Evolutionary conservation across 2,888 invertebrate species (phyloP), one percentile per base, ranked within the genome.

Genomic region (Polymixis lichenea): DNA sequence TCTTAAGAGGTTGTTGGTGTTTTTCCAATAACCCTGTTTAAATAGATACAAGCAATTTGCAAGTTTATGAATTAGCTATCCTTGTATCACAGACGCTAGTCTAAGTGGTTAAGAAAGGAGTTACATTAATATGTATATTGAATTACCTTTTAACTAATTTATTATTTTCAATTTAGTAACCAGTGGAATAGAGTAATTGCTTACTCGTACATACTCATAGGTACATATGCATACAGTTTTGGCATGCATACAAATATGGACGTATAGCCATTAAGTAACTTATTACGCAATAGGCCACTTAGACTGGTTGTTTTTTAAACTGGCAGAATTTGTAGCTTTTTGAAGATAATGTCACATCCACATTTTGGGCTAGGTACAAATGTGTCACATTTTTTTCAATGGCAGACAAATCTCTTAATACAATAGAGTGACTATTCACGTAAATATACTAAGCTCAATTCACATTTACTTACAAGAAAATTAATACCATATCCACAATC

Each of bases 1-100:
- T n/a, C n/a, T n/a, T n/a, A n/a, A n/a, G n/a, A n/a, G n/a, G n/a
- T n/a, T n/a, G n/a, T n/a, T n/a, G n/a, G n/a, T n/a, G n/a, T n/a
- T n/a, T n/a, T n/a, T n/a, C n/a, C n/a, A n/a, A n/a, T n/a, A n/a
- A n/a, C n/a, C n/a, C n/a, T n/a, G n/a, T n/a, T n/a, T n/a, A n/a
- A n/a, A n/a, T n/a, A n/a, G n/a, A n/a, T n/a, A n/a, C n/a, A n/a
- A 19, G 15, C 6, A 76, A 53, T 83, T 83, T 67, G 25, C 80
- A 80, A 71, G 51, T 69, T 84, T 56, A 84, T 77, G 53, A 55
- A 72, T 79, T 28, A 75, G 25, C 43, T 83, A 83, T 79, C 79
- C 79, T 83, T 82, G 80, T 80, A 66, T 15, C 28, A 51, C 13
- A 53, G 38, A 61, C n/a, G 56, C 13, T 68, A 46, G 51, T 22